phyloP scores from a whole-genome alignment of 1,140 invertebrate species.

The Lepeophtheirus salmonis region DNA sequence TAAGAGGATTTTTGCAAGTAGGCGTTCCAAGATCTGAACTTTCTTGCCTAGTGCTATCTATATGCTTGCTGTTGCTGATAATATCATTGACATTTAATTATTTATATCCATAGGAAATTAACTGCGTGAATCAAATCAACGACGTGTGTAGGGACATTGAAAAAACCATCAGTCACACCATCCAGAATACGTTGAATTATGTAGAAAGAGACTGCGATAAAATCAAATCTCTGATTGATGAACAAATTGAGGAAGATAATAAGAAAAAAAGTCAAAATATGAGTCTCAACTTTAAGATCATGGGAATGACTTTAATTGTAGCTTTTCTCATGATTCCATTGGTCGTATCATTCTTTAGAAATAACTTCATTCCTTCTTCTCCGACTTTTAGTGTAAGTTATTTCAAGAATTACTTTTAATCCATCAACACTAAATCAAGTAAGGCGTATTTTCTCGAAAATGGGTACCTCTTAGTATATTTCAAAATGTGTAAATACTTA shows the following conservation, averaged over 20 bases:
- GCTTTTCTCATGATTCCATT: slow-evolving; percentile 29
- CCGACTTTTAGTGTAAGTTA: background rate
- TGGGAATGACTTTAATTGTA: slow-evolving; percentile 29
- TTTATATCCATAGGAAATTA: slow-evolving; percentile 25
- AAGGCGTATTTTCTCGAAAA: no score
- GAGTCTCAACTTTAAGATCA: slow-evolving; percentile 25
- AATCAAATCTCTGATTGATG: slow-evolving; percentile 31
- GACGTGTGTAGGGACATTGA: slow-evolving; percentile 39
- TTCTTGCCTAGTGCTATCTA: no score
- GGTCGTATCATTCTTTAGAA: slow-evolving; percentile 26
- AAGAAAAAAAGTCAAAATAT: slow-evolving; percentile 25
- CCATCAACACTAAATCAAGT: no score
- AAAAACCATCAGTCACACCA: slow-evolving; percentile 38
- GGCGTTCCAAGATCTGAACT: no score
- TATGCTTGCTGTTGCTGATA: no score
- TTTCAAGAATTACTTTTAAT: slow-evolving; percentile 21
- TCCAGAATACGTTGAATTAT: slow-evolving; percentile 39
- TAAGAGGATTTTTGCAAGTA: no score
- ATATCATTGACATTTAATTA: slow-evolving; percentile 9
- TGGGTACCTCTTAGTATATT: no score
- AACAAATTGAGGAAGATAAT: slow-evolving; percentile 31
- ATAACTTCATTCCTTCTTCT: no score
- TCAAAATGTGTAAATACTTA: no score
- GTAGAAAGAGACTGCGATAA: slow-evolving; percentile 37
- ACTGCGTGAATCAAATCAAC: slow-evolving; percentile 41